These are phyloP conservation scores for Peromyscus nudipes DNA, from an alignment of 2,797 vertebrate species.

Conservation along the genomic window DNA sequence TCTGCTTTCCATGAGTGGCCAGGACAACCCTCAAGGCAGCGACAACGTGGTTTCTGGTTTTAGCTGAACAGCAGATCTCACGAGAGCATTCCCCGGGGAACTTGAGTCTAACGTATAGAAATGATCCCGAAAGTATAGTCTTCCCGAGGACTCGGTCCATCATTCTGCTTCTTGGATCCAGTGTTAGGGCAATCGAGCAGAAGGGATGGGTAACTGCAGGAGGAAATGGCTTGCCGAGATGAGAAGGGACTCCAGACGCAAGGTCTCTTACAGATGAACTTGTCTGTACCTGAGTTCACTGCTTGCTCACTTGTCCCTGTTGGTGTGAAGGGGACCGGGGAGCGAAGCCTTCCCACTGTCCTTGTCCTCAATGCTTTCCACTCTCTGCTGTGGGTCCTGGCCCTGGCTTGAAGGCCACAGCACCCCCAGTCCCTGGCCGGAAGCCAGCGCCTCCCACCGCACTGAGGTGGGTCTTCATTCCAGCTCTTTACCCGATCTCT, in stretches of 20 bases:
- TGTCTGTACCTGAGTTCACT: not conserved
- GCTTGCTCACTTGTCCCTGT: not conserved
- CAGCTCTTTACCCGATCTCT: not conserved
- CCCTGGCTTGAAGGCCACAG: not conserved
- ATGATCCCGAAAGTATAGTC: not conserved
- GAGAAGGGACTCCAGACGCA: not conserved
- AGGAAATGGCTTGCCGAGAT: not conserved
- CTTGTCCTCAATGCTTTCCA: not conserved
- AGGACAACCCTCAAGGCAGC: not conserved
- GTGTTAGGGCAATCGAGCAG: not conserved
- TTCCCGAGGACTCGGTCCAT: not conserved
- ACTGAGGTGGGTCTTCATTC: fast-evolving
- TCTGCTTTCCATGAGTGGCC: not conserved
- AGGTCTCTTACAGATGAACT: not conserved
- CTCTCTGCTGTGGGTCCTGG: fast-evolving
- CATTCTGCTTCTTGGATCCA: not conserved
- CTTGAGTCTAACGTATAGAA: not conserved
- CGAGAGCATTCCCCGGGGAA: not conserved
- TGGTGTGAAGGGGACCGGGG: not conserved
- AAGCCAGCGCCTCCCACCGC: not conserved
- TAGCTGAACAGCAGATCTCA: not conserved
- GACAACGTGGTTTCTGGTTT: not conserved
- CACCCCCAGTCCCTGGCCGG: not conserved
- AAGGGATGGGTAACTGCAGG: not conserved
- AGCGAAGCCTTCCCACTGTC: not conserved